Evolutionary conservation across 2,888 invertebrate genomes (phyloP).

Genomic region (Galerucella pusilla): DNA sequence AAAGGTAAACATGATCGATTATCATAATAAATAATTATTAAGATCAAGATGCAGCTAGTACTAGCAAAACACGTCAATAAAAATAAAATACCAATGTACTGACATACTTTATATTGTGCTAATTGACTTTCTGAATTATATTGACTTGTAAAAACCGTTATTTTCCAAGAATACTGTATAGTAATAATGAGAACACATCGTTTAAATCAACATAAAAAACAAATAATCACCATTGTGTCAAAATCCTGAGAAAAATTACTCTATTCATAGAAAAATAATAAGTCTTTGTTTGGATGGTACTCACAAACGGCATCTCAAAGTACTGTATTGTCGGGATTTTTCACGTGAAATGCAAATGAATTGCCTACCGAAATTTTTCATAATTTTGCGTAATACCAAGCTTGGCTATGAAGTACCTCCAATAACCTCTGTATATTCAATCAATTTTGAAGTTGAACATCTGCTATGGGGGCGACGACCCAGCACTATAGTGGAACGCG

Average conservation of each 20-base stretch:
- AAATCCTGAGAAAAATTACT: neutral
- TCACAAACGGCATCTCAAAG: neutral
- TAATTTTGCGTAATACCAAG: too few species aligned
- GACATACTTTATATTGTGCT: neutral
- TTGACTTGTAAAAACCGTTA: constrained; percentile 2
- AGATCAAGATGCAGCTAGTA: neutral
- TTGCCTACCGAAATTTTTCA: neutral
- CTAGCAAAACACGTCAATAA: neutral
- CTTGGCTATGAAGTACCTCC: too few species aligned
- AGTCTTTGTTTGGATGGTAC: neutral
- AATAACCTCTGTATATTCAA: too few species aligned
- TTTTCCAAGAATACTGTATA: neutral
- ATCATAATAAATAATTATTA: neutral
- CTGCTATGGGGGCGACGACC: too few species aligned
- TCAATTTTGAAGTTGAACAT: too few species aligned
- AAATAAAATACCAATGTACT: neutral
- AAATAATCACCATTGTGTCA: neutral
- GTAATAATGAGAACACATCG: neutral
- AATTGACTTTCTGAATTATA: neutral
- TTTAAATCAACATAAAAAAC: neutral
- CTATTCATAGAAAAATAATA: neutral
- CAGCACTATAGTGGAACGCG: too few species aligned
- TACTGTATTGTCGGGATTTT: neutral
- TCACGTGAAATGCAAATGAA: neutral
- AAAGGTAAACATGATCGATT: neutral